Percentiles rank a stretch among this genome's conserved stretches.
phyloP scores from a whole-genome alignment of 1,140 invertebrate genomes.

The Tetramorium simillimum region DNA sequence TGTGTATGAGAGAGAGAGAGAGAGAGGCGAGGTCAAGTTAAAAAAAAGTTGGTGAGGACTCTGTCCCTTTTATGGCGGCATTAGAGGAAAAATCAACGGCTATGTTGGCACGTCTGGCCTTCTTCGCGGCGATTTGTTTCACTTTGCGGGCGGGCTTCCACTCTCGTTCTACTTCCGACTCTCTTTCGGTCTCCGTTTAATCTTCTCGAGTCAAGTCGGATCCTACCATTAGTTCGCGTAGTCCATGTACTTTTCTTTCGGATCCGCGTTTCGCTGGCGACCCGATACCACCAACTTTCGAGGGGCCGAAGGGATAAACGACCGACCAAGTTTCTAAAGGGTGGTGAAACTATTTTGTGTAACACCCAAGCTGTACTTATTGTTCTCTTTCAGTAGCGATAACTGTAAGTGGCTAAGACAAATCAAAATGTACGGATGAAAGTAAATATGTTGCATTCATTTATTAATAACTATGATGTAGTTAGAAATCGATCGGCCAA shows the following conservation, averaged over 20 bases:
- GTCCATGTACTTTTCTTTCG: slow-evolving; percentile 28
- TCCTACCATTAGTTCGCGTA: slow-evolving; percentile 69
- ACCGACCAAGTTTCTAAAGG: slow-evolving; percentile 44
- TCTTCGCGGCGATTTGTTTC: slow-evolving; percentile 73
- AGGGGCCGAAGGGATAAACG: slow-evolving; percentile 34
- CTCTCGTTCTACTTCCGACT: slow-evolving; percentile 59
- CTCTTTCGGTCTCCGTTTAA: slow-evolving; percentile 71
- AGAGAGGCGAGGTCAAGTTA: slow-evolving; percentile 13
- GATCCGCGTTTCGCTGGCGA: slow-evolving; percentile 29
- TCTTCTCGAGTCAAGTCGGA: slow-evolving; percentile 66
- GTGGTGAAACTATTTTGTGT: slow-evolving; percentile 35
- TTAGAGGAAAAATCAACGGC: slow-evolving; percentile 69
- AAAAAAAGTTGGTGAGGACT: slow-evolving; percentile 43
- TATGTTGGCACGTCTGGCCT: slow-evolving; percentile 47
- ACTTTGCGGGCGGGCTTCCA: slow-evolving; percentile 64
- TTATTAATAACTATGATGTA: not conserved
- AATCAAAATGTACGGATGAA: not conserved
- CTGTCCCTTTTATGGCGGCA: slow-evolving; percentile 42
- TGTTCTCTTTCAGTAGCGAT: not conserved
- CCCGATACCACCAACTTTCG: slow-evolving; percentile 52
- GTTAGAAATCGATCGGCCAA: not conserved
- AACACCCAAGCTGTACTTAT: not conserved
- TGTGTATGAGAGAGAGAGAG: no score
- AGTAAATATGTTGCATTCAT: not conserved
- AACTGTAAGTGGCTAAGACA: not conserved